These are phyloP conservation scores for Lepidocolaptes lacrymiger DNA, from an alignment of 2,797 vertebrate genomes.

Conservation along the genomic window DNA sequence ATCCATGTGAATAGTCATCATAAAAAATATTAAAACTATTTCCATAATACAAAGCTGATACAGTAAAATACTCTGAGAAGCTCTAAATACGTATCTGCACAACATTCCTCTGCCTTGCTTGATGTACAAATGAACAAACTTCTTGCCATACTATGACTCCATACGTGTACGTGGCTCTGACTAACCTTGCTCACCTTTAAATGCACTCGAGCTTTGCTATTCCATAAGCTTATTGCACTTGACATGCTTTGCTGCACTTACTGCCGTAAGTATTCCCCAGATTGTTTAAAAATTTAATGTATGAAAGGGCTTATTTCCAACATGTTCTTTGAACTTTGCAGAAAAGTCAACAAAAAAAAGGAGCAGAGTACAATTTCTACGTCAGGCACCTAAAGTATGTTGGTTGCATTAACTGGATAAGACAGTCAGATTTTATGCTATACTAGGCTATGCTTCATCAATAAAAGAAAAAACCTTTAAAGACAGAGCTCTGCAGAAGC, in stretches of 20 bases:
- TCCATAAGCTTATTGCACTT: background rate
- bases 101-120: background rate
- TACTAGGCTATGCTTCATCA: background rate
- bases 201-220: background rate
- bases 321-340: background rate
- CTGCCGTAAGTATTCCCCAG: background rate
- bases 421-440: background rate
- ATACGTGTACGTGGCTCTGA: background rate
- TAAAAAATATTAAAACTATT: background rate
- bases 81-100: background rate
- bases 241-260: background rate
- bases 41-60: background rate
- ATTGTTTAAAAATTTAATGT: background rate
- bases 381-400: background rate
- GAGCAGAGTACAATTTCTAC: background rate
- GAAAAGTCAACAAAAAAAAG: background rate
- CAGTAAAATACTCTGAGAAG: background rate
- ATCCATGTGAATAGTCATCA: background rate
- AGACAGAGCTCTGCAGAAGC: background rate
- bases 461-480: background rate
- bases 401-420: background rate
- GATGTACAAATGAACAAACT: background rate
- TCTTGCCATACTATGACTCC: background rate
- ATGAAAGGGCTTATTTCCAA: background rate
- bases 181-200: background rate